Conservation (phyloP, 2,797 vertebrate genomes). For the Cyclopterus lumpus region DNA sequence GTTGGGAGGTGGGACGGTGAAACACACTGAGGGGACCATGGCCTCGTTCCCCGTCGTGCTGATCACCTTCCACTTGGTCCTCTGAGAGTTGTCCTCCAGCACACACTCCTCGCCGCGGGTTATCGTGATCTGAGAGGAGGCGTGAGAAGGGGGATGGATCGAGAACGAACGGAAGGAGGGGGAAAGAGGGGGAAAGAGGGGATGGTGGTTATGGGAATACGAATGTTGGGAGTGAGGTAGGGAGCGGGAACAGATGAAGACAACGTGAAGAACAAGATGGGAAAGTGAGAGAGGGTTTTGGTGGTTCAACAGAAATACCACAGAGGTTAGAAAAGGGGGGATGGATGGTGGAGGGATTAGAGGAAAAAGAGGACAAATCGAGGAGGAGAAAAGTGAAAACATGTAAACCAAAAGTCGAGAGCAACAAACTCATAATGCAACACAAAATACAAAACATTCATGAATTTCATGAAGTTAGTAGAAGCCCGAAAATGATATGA, state of each 20-base stretch:
- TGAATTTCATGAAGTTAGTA: conserved; percentile 65
- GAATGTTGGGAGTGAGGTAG: not conserved
- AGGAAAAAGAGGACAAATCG: conserved; percentile 19
- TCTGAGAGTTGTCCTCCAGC: conserved; percentile 95
- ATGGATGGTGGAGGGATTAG: not conserved
- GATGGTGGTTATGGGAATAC: conserved; percentile 12
- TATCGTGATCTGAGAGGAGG: conserved; percentile 91
- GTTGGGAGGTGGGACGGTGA: conserved; percentile 93
- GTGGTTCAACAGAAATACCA: conserved; percentile 6
- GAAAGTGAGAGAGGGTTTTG: not conserved
- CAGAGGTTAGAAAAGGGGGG: not conserved
- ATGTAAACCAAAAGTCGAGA: conserved; percentile 54
- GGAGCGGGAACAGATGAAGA: not conserved
- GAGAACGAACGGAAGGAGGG: not conserved
- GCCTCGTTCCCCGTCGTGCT: conserved; percentile 98
- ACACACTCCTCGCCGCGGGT: conserved; percentile 96
- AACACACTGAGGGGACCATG: conserved; percentile 98
- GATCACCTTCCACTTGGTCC: conserved; percentile 99
- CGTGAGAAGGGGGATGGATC: conserved; percentile 28
- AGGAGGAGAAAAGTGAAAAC: conserved; percentile 42
- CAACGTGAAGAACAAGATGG: conserved; percentile 1
- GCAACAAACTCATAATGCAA: conserved; percentile 54
- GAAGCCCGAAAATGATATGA: conserved; percentile 43
- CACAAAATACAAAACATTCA: conserved; percentile 53
- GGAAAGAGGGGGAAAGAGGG: not conserved